Base-by-base conservation (phyloP, 2,888 invertebrate species). In the Nymphalis urticae region DNA sequence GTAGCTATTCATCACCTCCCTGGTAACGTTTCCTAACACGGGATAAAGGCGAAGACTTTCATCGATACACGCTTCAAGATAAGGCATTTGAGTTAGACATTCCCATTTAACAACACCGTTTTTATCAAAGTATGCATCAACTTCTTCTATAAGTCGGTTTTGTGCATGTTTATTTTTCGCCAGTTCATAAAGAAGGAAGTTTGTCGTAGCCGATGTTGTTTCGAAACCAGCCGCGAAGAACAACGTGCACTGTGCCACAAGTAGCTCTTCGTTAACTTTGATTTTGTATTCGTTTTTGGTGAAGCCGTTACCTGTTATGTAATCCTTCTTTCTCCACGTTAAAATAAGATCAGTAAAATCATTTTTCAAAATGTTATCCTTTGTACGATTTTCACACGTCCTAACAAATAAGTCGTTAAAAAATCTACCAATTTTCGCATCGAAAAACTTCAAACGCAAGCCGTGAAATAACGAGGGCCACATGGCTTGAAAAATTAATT, bases 221-320 rank as follows among this genome's bases (percentile, higher is more conserved):
- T 88, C 88, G 42, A 77, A 88, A 8, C 88, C 88, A n/a, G 85
- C 88, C 0, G 72, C 82, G 47, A 87, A 88, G 61, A 95, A 94
- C 0, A 92, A 75, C 16, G 93, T 82, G 1, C 93, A 91, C 67
- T 95, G 94, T 0, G 94, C 89, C 0, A 90, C 86, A 5, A 94
- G 19, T 51, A 51, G 21, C 1, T 19, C 51, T 19, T 51, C 51
- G 7, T 51, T 21, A 19, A 51, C 51, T 51, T 51, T 3, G 3
- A 51, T n/a, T 6, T 19, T 19, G 0, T 7, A 1, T 19, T 21
- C 19, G 8, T 21, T 8, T 8, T 21, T 51, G 21, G 8, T 51
- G 8, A 51, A 19, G 7, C 51, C 21, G 51, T 51, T 19, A 19
- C 51, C 51, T 9, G 10, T 51, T 51, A 51, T 19, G 21, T 51